phyloP scores from a whole-genome alignment of 2,113 vertebrate species.

The Eurystomus gularis region DNA sequence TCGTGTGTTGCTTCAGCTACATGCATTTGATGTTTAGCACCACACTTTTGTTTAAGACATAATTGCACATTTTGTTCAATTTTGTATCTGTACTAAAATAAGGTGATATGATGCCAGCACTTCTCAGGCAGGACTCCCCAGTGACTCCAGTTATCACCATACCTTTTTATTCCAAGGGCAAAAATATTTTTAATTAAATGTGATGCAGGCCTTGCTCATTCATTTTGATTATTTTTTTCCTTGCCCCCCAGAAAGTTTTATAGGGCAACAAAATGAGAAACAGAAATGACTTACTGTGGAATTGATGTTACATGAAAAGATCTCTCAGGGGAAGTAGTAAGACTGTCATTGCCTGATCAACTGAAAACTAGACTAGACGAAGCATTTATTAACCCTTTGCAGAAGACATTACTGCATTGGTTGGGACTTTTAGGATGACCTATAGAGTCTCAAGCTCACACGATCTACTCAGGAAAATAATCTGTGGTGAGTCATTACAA shows the following conservation, averaged over 20 bases:
- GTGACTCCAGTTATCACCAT: not conserved
- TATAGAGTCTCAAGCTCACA: not conserved
- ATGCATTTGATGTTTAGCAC: constrained; percentile 10
- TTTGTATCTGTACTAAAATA: constrained; percentile 22
- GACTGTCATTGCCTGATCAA: constrained; percentile 36
- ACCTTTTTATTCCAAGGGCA: constrained; percentile 16
- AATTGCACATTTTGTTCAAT: constrained; percentile 42
- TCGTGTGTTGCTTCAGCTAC: constrained; percentile 47
- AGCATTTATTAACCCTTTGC: constrained; percentile 30
- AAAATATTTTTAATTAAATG: constrained; percentile 34
- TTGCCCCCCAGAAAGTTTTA: constrained; percentile 45
- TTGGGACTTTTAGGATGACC: not conserved
- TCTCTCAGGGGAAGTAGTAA: constrained; percentile 29
- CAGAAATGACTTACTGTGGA: constrained; percentile 31
- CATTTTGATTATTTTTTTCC: constrained; percentile 24
- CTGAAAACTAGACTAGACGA: constrained; percentile 37
- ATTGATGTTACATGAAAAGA: constrained; percentile 56
- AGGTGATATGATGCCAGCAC: not conserved
- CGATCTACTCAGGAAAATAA: not conserved
- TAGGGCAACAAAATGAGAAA: constrained; percentile 51
- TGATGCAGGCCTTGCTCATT: not conserved
- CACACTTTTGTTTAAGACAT: constrained; percentile 36
- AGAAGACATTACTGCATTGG: not conserved
- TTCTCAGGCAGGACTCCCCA: not conserved
- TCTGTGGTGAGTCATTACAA: not conserved